Conservation (phyloP, 2,888 invertebrate genomes). For the Aphidius colemani region DNA sequence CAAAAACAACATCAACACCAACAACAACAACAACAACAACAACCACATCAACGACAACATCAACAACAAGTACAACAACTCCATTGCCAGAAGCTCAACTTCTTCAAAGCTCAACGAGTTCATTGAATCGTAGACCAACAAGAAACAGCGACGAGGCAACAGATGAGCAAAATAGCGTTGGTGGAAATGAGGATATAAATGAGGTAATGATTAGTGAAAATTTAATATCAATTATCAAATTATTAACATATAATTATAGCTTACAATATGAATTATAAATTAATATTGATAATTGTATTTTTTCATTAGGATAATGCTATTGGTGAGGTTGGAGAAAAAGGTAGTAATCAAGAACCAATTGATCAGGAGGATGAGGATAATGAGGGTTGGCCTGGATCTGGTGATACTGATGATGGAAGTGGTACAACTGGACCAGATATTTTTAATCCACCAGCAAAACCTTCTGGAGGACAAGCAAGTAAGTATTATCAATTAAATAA, state of each 20-base stretch:
- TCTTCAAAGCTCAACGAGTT: too few relatives aligned
- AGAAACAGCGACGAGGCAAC: constrained; percentile 21
- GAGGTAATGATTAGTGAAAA: constrained; percentile 13
- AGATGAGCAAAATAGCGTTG: constrained; percentile 19
- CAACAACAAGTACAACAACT: not conserved
- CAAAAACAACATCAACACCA: not conserved
- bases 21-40: constrained; percentile 13
- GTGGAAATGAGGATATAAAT: constrained; percentile 24
- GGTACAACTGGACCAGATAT: constrained; percentile 35
- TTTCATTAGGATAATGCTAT: constrained; percentile 36
- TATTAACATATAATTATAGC: too few relatives aligned
- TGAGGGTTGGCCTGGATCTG: constrained; percentile 52
- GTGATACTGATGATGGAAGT: constrained; percentile 51
- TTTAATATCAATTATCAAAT: not conserved
- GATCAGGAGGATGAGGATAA: constrained; percentile 39
- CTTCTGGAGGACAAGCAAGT: constrained; percentile 34
- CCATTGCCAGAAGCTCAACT: not conserved
- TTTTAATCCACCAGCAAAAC: constrained; percentile 14
- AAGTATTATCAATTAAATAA: constrained; percentile 26
- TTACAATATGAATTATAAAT: too few relatives aligned
- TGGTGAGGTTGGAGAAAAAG: constrained; percentile 36
- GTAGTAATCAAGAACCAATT: constrained; percentile 16
- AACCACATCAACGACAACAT: not conserved
- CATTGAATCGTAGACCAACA: constrained; percentile 4
- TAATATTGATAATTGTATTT: too few relatives aligned